Conservation (phyloP, 1,140 invertebrate genomes). For the Eupristina koningsbergeri region DNA sequence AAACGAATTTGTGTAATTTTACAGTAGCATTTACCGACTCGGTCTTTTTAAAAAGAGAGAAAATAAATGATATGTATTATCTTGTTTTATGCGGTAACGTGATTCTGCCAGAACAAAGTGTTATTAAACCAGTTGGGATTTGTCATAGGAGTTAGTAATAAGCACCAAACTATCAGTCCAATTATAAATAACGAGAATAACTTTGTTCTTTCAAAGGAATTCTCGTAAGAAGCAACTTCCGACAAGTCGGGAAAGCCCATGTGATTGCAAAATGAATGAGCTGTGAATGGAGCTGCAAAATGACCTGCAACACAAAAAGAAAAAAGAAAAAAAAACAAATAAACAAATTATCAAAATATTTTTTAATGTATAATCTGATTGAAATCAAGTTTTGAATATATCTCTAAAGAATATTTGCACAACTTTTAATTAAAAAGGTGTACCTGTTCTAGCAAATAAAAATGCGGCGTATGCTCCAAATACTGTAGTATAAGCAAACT, state of each 20-base stretch:
- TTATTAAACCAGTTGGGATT: constrained; percentile 85
- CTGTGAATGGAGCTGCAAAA: constrained; percentile 88
- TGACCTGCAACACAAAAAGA: constrained; percentile 80
- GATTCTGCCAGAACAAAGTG: constrained; percentile 75
- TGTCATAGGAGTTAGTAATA: constrained; percentile 85
- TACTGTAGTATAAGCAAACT: constrained; percentile 91
- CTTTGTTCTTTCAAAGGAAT: constrained; percentile 77
- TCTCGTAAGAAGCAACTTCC: constrained; percentile 81
- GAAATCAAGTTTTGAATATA: no score
- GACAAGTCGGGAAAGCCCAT: constrained; percentile 94
- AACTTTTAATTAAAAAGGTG: constrained; percentile 54
- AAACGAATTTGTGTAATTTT: background rate
- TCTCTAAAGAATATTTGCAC: no score
- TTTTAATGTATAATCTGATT: no score
- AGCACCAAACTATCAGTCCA: constrained; percentile 85
- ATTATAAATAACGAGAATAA: constrained; percentile 80
- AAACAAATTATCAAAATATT: no score
- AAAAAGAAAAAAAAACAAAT: no score
- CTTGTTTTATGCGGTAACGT: constrained; percentile 54
- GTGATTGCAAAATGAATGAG: constrained; percentile 95
- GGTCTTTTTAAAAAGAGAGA: background rate
- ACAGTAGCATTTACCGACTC: background rate
- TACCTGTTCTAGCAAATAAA: constrained; percentile 84
- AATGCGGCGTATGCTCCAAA: constrained; percentile 96
- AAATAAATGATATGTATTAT: constrained; percentile 12